A percentile compares a stretch with the other conserved stretches of the same genome.
phyloP scores from a whole-genome alignment of 2,797 vertebrate species.

The Oophaga sylvatica region DNA sequence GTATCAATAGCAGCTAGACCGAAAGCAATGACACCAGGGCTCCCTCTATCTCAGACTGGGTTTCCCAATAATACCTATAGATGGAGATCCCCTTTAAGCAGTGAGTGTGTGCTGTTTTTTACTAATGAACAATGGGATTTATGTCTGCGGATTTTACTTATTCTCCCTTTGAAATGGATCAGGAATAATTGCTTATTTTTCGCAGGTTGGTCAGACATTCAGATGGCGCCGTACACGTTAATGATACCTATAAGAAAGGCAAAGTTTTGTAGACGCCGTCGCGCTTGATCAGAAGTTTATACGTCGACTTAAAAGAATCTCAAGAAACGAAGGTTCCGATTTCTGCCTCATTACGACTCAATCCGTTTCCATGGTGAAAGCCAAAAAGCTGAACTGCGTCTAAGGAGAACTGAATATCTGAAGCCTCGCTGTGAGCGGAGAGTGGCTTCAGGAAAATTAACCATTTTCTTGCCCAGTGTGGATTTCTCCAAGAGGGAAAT shows the following conservation, averaged over 20 bases:
- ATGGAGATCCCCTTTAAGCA: not conserved
- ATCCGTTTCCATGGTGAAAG: constrained; percentile 9
- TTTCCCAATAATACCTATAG: not conserved
- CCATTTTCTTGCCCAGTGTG: not conserved
- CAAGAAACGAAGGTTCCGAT: not conserved
- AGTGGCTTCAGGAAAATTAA: constrained; percentile 3
- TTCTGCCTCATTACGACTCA: constrained; percentile 8
- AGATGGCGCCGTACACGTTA: not conserved
- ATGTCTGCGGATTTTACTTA: not conserved
- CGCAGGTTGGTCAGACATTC: not conserved
- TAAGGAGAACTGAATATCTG: not conserved
- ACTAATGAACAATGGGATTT: not conserved
- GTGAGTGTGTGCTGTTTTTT: not conserved
- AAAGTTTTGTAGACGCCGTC: not conserved
- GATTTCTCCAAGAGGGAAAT: not conserved
- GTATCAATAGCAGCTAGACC: not conserved
- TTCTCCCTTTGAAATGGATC: not conserved
- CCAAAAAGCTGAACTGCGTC: not conserved
- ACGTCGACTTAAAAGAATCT: not conserved
- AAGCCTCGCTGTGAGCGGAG: not conserved
- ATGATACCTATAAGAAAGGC: not conserved
- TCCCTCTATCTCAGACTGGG: no score
- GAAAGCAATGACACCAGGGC: not conserved
- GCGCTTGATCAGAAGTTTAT: not conserved
- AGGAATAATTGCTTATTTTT: not conserved